Base-by-base conservation (phyloP, 1,140 invertebrate species). In the Scaptomyza graminum region DNA sequence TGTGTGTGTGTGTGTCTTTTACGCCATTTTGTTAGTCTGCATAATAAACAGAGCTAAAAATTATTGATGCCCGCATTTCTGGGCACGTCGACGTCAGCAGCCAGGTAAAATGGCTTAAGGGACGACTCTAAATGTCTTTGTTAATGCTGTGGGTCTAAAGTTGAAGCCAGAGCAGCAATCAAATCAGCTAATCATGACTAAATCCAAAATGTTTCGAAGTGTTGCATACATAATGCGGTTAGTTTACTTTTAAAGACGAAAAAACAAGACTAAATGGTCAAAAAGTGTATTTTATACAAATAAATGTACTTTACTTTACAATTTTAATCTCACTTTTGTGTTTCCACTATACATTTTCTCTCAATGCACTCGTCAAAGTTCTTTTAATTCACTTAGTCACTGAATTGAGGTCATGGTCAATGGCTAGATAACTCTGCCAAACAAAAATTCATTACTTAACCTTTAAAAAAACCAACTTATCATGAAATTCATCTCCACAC, bases 41-140 rank as follows among this genome's bases (percentile, higher is more conserved):
- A 87, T 83, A 85, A 87, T 87, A 87, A 87, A 88, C 83, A 83
- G 64, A 64, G 79, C 75, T 79, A 65, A 88, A 87, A 87, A 88
- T 87, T 88, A 87, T 87, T 88, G 83, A 74, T 75, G 79, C 83
- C 83, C 79, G 83, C 83, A 87, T 88, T 82, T 85, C 12, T 69
- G 63, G 66, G 79, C 81, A 84, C 81, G 68, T 74, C 61, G 47
- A 60, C 73, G 63, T 70, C 74, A 76, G 74, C 71, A 69, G 74
- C 37, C 61, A 75, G 70, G 60, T 66, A 55, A 73, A 66, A 52
- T 47, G 31, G 63, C 63, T 54, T 61, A 73, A 59, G 46, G 68
- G 47, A 57, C 68, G 47, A 55, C 49, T 52, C 49, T 52, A 37
- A 60, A 22, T 18, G 13, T 13, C 41, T 67, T 46, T 46, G 66